phyloP scores from a whole-genome alignment of 2,113 vertebrate species.

The Gallinago media region DNA sequence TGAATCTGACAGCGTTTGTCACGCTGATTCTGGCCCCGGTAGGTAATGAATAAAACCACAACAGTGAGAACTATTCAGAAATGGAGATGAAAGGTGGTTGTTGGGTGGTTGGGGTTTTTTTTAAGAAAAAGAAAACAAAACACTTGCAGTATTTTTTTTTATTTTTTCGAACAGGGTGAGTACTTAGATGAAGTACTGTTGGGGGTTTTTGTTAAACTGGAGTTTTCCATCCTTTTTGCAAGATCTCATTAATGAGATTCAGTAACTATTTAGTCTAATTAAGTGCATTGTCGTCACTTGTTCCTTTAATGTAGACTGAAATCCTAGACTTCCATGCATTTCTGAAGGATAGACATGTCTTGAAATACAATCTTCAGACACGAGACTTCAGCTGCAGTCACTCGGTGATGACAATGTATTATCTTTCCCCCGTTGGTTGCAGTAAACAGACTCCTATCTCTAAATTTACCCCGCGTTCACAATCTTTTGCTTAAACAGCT shows the following conservation, averaged over 20 bases:
- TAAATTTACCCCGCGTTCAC: neutral
- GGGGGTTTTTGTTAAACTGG: neutral
- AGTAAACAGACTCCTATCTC: constrained; percentile 21
- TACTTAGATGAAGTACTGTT: neutral
- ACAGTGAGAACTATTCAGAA: neutral
- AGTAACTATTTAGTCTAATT: neutral
- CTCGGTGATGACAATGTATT: neutral
- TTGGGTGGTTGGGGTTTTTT: neutral
- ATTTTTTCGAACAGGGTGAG: neutral
- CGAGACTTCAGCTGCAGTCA: neutral
- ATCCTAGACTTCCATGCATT: constrained; percentile 16
- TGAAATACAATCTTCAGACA: constrained; percentile 3
- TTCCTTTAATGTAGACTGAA: constrained; percentile 28
- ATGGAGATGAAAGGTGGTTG: neutral
- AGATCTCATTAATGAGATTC: neutral
- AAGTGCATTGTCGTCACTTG: neutral
- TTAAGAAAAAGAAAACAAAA: neutral
- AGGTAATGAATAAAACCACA: neutral
- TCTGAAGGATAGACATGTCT: neutral
- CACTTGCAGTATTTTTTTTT: neutral
- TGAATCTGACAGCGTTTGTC: neutral
- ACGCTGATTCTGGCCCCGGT: neutral
- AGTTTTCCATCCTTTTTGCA: constrained; percentile 9
- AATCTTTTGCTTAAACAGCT: constrained; percentile 30
- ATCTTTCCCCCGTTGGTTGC: neutral